These are phyloP conservation scores for Mythimna lalbum DNA, from an alignment of 2,888 invertebrate genomes.

Conservation along the genomic window DNA sequence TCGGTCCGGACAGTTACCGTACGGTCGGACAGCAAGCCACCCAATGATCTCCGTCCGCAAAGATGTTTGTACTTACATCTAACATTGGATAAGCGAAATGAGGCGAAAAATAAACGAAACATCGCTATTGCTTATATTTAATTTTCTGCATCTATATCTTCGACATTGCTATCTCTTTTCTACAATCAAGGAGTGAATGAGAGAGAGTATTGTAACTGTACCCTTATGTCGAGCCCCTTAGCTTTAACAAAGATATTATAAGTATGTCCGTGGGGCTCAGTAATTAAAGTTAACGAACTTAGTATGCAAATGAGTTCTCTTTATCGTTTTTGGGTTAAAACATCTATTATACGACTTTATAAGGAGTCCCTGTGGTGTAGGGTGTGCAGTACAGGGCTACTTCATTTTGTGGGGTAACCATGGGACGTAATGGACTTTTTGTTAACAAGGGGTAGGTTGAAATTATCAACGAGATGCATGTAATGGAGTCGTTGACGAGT, in stretches of 20 bases:
- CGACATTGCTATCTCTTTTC: constrained; percentile 24
- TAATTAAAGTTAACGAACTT: constrained; percentile 82
- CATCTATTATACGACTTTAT: constrained; percentile 78
- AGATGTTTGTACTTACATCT: too few relatives aligned
- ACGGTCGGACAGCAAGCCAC: too few relatives aligned
- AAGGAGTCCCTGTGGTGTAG: constrained; percentile 71
- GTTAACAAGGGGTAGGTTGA: constrained; percentile 46
- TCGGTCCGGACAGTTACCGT: too few relatives aligned
- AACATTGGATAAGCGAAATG: constrained; percentile 9
- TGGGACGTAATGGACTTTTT: constrained; percentile 57
- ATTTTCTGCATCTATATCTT: constrained; percentile 52
- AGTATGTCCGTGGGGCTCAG: constrained; percentile 72
- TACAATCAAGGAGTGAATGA: constrained; percentile 1
- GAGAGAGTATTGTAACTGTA: constrained; percentile 35
- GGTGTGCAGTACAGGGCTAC: constrained; percentile 64
- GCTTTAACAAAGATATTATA: constrained; percentile 71
- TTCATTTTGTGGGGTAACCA: constrained; percentile 70
- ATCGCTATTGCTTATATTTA: constrained; percentile 55
- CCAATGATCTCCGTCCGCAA: too few relatives aligned
- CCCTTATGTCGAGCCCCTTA: constrained; percentile 58
- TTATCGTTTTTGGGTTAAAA: constrained; percentile 81
- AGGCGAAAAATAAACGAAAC: constrained; percentile 55
- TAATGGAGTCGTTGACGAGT: constrained; percentile 7
- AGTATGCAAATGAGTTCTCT: constrained; percentile 79
- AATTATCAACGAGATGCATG: background rate